Evolutionary conservation across 2,113 vertebrate genomes (phyloP), one percentile per base, ranked within the genome.

Genomic region (Ramphastos sulfuratus): DNA sequence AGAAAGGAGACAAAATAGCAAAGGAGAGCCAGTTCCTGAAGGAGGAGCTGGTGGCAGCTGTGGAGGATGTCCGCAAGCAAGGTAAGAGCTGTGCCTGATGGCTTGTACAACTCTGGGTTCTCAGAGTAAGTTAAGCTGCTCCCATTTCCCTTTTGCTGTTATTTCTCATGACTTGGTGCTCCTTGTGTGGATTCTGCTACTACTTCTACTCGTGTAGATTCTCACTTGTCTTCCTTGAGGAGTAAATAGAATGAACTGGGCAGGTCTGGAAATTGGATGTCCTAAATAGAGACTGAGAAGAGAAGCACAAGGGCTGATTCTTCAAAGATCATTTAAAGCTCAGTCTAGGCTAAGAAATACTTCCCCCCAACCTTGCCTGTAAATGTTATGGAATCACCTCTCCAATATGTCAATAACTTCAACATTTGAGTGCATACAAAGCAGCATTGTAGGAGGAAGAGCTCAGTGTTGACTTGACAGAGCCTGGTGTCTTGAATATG

Each of bases 21-120:
- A 99, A 99, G 87, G 99, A 99, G 96, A 99, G 99, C 92, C 99
- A 99, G 93, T 99, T 99, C 95, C 98, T 99, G 31, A 99, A 99
- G 80, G 99, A 99, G 50, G 99, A 99, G 93, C 98, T 99, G 61
- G 98, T 98, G 54, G 99, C 98, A 7, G 99, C 99, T 12, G 99
- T 99, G 82, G 99, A 99, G 74, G 99, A 99, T 98, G 99, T 99
- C 93, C 99, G 99, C 88, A 99, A 99, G 94, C 99, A 99, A 98
- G 99, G 99, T 99, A 90, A 88, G 96, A 96, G 59, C 50, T 91
- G 52, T 64, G 25, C 61, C 89, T 74, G 39, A 23, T 48, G 39
- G 33, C 59, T 33, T n/a, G 35, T 56, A 46, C 48, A 37, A 3
- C 25, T 14, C 0, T 33, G 39, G 0, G 1, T 7, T 66, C 42